Evolutionary conservation across 2,113 vertebrate genomes (phyloP), one percentile per base, ranked within the genome.

Genomic region (Terrapene triunguis): DNA sequence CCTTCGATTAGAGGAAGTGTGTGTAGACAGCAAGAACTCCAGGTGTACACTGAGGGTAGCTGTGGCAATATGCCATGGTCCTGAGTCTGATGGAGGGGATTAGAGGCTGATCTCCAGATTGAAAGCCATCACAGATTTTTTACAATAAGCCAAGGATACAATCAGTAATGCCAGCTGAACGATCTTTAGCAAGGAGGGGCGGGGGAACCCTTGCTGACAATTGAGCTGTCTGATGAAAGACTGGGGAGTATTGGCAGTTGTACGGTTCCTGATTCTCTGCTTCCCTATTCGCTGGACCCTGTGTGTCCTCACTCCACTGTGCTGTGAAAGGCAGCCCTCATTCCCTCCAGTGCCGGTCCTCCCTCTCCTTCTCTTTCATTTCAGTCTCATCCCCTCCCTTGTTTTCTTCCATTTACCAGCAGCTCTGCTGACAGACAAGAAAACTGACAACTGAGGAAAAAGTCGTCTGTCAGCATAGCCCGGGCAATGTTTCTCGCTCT

Each of bases 361-460:
- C 76, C 57, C 54, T 22, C 72, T 35, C 88, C 42, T 35, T 42
- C 38, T 13, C 48, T 35, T 38, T 9, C 65, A 14, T 42, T 17
- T 51, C 59, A n/a, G 6, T 44, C 42, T 32, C 5, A 1, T n/a
- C 54, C 44, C 4, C 88, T 81, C 54, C 6, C 38, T 21, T 22
- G 1, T 69, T 78, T 76, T 51, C 57, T 53, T 83, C 85, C 94
- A 94, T 95, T 98, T 97, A 98, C 97, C 97, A 96, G 94, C 92
- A 84, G 81, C 17, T 32, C 96, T 91, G 94, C 96, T 12, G 51
- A 97, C 96, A 94, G 90, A 96, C 93, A 96, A 89, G 55, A 93
- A 97, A 98, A 92, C 95, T 94, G 96, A 96, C 90, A 97, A 97
- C 93, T 90, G 94, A 95, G 93, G 85, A 87, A 92, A 95, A 97